Percentiles rank a stretch among this genome's conserved stretches.
Conservation (phyloP, 1,140 invertebrate genomes). For the Pachypeltis micranthus region DNA sequence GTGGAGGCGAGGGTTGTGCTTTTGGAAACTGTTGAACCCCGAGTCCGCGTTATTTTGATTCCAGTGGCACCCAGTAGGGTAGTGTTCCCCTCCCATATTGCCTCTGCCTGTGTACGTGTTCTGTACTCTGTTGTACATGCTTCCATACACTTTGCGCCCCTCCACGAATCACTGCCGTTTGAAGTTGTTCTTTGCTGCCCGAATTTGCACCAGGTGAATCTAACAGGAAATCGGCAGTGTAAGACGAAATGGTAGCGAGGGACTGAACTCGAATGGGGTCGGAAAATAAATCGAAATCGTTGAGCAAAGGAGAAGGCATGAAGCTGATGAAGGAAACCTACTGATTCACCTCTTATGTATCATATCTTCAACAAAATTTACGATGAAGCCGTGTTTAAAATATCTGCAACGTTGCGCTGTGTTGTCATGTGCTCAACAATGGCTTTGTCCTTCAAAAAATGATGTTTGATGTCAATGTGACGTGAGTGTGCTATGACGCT, state of each 20-base stretch:
- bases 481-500: no score
- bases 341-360: no score
- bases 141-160: background rate
- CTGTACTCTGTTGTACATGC: background rate
- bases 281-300: background rate
- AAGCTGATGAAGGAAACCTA: background rate
- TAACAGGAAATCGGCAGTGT: background rate
- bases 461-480: no score
- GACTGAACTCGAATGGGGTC: background rate
- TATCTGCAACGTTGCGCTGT: no score
- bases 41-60: background rate
- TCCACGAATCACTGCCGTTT: background rate
- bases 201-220: background rate
- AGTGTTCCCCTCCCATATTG: constrained; percentile 1
- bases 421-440: no score
- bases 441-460: no score
- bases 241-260: background rate
- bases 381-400: no score
- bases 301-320: background rate
- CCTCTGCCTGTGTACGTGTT: background rate
- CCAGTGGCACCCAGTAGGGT: background rate
- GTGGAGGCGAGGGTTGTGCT: background rate
- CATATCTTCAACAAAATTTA: no score
- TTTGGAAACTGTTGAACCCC: constrained; percentile 1
- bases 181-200: background rate